Conservation (phyloP, 2,797 vertebrate species). For the Lepilemur septentrionalis region DNA sequence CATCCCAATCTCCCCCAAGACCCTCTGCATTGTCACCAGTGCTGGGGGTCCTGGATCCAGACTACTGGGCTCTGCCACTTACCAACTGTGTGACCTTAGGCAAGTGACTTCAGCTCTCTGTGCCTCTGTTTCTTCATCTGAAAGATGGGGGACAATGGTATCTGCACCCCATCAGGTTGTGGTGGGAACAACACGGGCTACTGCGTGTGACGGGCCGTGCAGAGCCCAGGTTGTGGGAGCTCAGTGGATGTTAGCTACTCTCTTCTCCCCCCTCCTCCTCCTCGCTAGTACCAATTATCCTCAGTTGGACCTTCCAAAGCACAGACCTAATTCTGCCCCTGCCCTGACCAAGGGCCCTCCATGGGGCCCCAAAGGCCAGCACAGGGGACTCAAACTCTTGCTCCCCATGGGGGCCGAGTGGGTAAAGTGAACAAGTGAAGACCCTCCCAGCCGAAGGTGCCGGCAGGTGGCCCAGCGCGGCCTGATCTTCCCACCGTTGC, state of each 20-base stretch:
- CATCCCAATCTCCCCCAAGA: too few species aligned
- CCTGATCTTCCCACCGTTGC: background rate
- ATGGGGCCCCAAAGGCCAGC: background rate
- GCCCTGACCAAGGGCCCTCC: background rate
- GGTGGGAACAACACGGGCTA: background rate
- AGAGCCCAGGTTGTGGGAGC: accelerated
- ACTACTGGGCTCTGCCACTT: background rate
- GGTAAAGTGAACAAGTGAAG: background rate
- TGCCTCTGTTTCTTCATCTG: background rate
- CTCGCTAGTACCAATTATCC: accelerated
- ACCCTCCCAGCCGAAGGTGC: accelerated
- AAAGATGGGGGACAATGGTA: background rate
- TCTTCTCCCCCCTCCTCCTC: background rate
- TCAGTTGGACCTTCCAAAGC: background rate
- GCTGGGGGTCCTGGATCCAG: background rate
- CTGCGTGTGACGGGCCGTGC: background rate
- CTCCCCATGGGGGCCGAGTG: accelerated
- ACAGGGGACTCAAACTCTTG: background rate
- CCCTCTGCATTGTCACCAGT: accelerated
- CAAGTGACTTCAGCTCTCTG: background rate
- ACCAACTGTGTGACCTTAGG: background rate
- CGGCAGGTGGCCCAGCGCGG: accelerated
- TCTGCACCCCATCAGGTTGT: accelerated
- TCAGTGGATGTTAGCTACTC: background rate
- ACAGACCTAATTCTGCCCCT: background rate